Evolutionary conservation across 2,113 vertebrate species (phyloP).

Genomic region (Colossoma macropomum): DNA sequence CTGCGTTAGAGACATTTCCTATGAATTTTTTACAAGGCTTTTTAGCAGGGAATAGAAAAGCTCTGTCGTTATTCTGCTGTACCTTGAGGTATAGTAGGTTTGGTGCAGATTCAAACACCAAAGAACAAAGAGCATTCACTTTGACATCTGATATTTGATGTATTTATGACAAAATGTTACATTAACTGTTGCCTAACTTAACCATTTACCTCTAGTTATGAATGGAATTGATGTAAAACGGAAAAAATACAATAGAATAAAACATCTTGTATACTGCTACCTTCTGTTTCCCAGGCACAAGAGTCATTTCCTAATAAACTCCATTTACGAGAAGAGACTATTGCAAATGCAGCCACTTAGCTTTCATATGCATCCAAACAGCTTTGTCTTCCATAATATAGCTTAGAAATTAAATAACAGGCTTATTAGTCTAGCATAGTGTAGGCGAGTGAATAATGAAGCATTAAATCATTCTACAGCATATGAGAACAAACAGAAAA

Average conservation of each 20-base stretch:
- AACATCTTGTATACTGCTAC: too few relatives aligned
- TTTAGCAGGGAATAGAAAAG: constrained; percentile 5
- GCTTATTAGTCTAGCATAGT: neutral
- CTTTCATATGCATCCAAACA: neutral
- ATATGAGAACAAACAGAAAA: neutral
- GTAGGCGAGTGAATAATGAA: constrained; percentile 5
- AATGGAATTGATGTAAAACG: neutral
- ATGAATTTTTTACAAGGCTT: constrained; percentile 23
- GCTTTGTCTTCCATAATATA: neutral
- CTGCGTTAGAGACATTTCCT: neutral
- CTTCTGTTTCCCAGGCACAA: neutral
- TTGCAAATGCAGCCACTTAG: neutral
- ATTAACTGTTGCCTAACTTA: neutral
- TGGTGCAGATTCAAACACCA: neutral
- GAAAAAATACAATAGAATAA: too few relatives aligned
- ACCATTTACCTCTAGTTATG: neutral
- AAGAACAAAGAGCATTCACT: neutral
- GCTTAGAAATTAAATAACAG: neutral
- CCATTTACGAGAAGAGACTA: neutral
- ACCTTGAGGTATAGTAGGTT: neutral
- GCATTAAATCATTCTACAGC: neutral
- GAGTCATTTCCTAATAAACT: neutral
- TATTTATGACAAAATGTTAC: neutral
- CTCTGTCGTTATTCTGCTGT: neutral
- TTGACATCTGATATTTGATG: constrained; percentile 5